Percentiles rank a stretch among this genome's conserved stretches.
Evolutionary conservation across 2,888 invertebrate genomes (phyloP).

Genomic region (Pecten maximus): DNA sequence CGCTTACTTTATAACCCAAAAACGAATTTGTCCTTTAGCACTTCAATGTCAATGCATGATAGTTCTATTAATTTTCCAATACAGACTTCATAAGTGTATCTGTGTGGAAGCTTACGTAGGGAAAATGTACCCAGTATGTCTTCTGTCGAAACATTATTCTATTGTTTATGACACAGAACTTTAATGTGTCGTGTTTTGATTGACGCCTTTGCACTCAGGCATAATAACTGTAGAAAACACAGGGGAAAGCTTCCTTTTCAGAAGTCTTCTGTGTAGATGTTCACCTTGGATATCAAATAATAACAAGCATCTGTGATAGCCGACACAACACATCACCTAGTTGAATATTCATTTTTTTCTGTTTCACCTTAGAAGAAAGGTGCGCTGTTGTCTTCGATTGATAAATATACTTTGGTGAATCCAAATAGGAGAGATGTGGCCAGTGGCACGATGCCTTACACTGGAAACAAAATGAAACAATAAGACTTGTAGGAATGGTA

Average conservation of each 20-base stretch:
- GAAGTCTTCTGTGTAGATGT: background rate
- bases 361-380: no score
- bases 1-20: background rate
- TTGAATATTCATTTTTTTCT: no score
- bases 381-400: no score
- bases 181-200: background rate
- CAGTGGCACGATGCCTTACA: no score
- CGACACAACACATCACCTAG: background rate
- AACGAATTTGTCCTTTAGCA: background rate
- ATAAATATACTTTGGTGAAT: no score
- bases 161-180: background rate
- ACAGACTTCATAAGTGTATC: background rate
- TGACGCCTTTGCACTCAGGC: background rate
- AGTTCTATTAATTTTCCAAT: constrained; percentile 22
- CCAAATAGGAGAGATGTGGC: no score
- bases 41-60: background rate
- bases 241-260: background rate
- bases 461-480: no score
- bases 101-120: background rate
- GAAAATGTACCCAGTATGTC: background rate
- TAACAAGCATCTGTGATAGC: background rate
- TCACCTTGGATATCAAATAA: background rate
- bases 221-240: background rate
- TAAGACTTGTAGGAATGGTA: no score
- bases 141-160: background rate